Percentiles rank a stretch among this genome's conserved stretches.
Evolutionary conservation across 2,113 vertebrate genomes (phyloP).

Genomic region (Rhinopomastus cyanomelas): DNA sequence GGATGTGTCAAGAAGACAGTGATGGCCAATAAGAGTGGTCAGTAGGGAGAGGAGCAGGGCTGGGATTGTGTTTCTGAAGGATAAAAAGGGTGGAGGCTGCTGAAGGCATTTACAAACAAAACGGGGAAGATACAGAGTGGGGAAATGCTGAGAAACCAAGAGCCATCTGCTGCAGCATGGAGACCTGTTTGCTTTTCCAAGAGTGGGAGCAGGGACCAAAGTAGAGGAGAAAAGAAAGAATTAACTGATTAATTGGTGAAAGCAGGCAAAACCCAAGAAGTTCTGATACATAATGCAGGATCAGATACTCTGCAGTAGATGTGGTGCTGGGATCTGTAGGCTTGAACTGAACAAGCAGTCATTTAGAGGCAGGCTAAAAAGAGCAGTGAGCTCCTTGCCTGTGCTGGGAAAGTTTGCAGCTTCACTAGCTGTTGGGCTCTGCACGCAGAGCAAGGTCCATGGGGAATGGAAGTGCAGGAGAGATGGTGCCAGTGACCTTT

Average conservation of each 20-base stretch:
- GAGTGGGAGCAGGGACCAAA: background rate
- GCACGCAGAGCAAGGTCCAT: background rate
- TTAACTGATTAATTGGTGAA: background rate
- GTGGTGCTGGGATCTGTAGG: background rate
- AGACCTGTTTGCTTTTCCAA: background rate
- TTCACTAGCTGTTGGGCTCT: background rate
- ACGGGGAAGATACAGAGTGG: background rate
- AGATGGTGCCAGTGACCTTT: background rate
- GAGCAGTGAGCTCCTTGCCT: background rate
- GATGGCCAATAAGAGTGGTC: background rate
- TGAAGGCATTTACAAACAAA: background rate
- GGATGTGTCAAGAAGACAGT: background rate
- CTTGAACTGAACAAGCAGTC: background rate
- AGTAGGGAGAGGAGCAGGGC: background rate
- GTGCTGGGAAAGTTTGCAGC: background rate
- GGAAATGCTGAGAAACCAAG: background rate
- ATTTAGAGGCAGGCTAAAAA: background rate
- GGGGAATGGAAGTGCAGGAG: background rate
- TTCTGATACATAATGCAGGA: rapidly evolving
- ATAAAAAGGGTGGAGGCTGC: background rate
- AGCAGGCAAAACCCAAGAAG: background rate
- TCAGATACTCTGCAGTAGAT: background rate
- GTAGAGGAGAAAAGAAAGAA: background rate
- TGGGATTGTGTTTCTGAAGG: background rate
- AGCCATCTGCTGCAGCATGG: background rate